These are phyloP conservation scores for Mormyrus proboscirostris DNA, from an alignment of 2,797 vertebrate genomes.

Conservation along the genomic window DNA sequence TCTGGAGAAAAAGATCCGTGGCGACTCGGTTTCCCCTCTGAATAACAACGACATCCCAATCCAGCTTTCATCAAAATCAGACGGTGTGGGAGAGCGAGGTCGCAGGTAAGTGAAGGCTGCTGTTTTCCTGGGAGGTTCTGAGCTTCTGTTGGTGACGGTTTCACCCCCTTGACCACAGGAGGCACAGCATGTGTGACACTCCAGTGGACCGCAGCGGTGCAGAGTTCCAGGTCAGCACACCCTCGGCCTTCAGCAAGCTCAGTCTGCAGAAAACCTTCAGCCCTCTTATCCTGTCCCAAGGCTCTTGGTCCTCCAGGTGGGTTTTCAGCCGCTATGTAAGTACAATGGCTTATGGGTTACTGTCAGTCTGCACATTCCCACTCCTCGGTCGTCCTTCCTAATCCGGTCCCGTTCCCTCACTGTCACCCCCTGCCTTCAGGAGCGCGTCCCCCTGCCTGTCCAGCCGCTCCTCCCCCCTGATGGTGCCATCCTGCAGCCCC, in stretches of 20 bases:
- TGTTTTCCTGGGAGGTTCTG: neutral
- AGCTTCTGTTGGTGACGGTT: neutral
- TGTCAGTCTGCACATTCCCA: neutral
- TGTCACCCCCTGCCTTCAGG: conserved; percentile 48
- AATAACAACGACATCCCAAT: conserved; percentile 44
- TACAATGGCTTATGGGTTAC: neutral
- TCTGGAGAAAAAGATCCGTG: conserved; percentile 54
- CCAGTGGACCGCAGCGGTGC: conserved; percentile 61
- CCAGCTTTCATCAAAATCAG: conserved; percentile 50
- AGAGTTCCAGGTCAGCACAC: conserved; percentile 87
- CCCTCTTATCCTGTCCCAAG: conserved; percentile 71
- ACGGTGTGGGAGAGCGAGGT: conserved; percentile 61
- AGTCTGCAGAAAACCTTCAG: conserved; percentile 76
- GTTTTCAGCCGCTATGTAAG: neutral
- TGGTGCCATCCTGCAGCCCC: conserved; percentile 51
- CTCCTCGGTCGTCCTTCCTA: fast-evolving
- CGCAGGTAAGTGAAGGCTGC: conserved; percentile 49
- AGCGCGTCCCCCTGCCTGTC: conserved; percentile 79
- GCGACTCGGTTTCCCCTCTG: conserved; percentile 55
- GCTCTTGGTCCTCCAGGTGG: conserved; percentile 89
- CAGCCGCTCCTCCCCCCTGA: conserved; percentile 78
- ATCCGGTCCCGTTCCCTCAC: neutral
- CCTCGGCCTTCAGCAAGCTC: conserved; percentile 91
- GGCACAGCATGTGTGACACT: conserved; percentile 64
- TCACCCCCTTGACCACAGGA: conserved; percentile 49